phyloP scores from a whole-genome alignment of 2,888 invertebrate species.

The Argyresthia albistria region DNA sequence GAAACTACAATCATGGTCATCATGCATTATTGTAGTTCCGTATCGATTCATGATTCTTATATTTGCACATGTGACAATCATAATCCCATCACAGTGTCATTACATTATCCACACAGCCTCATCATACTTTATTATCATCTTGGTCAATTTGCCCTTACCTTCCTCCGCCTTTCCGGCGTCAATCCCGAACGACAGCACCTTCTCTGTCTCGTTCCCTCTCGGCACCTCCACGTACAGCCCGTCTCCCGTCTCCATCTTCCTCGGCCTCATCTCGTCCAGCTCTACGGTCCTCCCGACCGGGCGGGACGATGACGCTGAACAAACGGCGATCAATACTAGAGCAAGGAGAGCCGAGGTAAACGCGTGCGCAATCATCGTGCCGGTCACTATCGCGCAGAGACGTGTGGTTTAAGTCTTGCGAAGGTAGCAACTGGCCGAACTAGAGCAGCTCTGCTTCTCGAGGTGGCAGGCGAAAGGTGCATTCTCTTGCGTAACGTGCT shows the following conservation, averaged over 20 bases:
- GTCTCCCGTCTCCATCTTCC: slow-evolving; percentile 39
- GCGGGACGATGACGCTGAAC: neutral
- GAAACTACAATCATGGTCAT: no score
- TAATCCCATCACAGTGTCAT: no score
- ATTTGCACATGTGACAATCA: no score
- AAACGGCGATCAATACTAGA: neutral
- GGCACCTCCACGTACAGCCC: slow-evolving; percentile 47
- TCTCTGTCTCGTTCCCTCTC: slow-evolving; percentile 20
- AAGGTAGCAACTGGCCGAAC: neutral
- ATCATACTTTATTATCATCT: no score
- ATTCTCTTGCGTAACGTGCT: no score
- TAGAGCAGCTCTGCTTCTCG: neutral
- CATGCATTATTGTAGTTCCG: no score
- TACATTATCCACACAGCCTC: no score
- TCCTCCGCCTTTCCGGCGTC: slow-evolving; percentile 28
- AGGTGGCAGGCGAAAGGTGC: no score
- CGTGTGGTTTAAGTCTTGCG: neutral
- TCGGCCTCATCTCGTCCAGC: slow-evolving; percentile 12
- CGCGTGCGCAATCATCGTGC: neutral
- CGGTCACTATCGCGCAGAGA: neutral
- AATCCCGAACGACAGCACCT: slow-evolving; percentile 44
- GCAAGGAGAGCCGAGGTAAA: neutral
- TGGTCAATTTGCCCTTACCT: slow-evolving; percentile 24
- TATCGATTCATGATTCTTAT: no score
- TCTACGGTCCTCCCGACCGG: neutral